Evolutionary conservation across 2,113 vertebrate species (phyloP), one percentile per base, ranked within the genome.

Genomic region (Alosa alosa): DNA sequence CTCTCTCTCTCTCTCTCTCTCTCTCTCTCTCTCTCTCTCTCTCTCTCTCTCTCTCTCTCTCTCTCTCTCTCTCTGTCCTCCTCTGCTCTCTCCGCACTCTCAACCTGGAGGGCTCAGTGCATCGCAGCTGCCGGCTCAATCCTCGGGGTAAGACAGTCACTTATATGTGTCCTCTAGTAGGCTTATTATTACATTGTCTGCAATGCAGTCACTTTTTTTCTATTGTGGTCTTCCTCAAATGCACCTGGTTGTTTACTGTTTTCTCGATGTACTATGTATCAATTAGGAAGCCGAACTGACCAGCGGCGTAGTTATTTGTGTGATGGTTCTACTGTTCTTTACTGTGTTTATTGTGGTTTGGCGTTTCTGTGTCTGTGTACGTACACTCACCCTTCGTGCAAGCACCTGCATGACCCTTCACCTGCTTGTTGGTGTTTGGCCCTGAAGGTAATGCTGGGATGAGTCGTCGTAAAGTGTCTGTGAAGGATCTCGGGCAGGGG

Each of bases 381-480:
- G 52, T 4, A 55, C n/a, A 36, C 8, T 8, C n/a, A 39, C 60
- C n/a, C 1, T 25, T 9, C 11, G 47, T 50, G 18, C 52, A 55
- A 5, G 52, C 15, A 4, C 52, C 31, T 36, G 25, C 68, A 68
- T 68, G 60, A 68, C 68, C 10, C 68, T 75, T 10, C 10, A 13
- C 68, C 31, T 36, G 68, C 31, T 25, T 25, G 3, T 6, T 36
- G 68, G 68, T 75, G 25, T 25, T 84, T 31, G 17, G 5, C 46
- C 22, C 0, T 36, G 86, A 91, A 97, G 96, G 94, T 1, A 81
- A 89, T 87, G 93, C 93, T 84, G 89, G 18, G 31, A 96, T 96
- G 96, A 97, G 97, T 86, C 95, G 96, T 39, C 94, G 97, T 89
- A 96, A 95, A 89, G 94, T 98, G 89, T 97, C 97, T 0, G 96